These are phyloP conservation scores for Paramormyrops kingsleyae DNA, from an alignment of 2,113 vertebrate species.

Conservation along the genomic window DNA sequence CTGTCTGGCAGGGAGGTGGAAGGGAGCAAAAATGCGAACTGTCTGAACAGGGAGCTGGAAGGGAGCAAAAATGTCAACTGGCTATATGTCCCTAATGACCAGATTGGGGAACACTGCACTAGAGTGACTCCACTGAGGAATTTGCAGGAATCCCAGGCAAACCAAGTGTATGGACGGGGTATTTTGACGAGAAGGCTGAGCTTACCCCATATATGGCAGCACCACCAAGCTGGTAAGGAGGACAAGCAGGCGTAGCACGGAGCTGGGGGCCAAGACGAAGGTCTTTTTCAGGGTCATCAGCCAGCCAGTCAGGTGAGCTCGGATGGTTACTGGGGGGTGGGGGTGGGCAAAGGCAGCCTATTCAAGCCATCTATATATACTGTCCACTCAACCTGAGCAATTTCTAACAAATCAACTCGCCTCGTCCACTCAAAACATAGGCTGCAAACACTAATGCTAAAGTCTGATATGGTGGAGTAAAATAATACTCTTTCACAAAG, in stretches of 20 bases:
- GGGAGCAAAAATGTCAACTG: too few species aligned
- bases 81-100: too few species aligned
- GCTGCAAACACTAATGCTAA: neutral
- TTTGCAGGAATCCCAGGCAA: neutral
- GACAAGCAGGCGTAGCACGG: constrained; percentile 86
- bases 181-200: neutral
- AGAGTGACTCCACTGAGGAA: neutral
- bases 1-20: too few species aligned
- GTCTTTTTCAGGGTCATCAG: constrained; percentile 99
- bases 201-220: constrained; percentile 92
- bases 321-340: constrained; percentile 68
- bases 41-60: too few species aligned
- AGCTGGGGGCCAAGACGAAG: constrained; percentile 96
- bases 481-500: neutral
- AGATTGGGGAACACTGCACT: neutral
- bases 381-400: neutral
- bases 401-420: neutral
- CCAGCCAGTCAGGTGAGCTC: constrained; percentile 94
- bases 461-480: neutral
- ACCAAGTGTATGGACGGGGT: neutral
- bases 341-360: neutral
- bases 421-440: neutral
- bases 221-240: constrained; percentile 93
- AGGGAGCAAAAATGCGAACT: too few species aligned
- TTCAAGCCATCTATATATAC: neutral